These are phyloP conservation scores for Tetranychus piercei DNA, from an alignment of 2,888 invertebrate genomes.

Conservation along the genomic window DNA sequence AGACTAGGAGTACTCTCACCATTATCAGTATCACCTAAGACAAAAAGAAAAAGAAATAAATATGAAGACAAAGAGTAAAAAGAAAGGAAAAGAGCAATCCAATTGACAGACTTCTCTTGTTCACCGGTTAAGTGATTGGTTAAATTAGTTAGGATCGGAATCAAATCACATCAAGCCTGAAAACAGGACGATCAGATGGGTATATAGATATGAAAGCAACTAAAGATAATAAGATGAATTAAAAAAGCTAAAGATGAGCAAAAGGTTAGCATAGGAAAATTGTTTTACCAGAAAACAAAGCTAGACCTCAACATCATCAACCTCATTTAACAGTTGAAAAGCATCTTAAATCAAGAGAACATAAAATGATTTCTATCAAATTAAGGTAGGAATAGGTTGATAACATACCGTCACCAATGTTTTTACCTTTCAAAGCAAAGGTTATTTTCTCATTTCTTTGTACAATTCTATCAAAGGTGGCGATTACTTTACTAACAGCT, in stretches of 20 bases:
- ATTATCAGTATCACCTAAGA: conserved; percentile 6
- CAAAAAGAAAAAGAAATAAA: background rate
- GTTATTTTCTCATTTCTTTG: conserved; percentile 90
- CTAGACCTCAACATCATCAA: too few relatives aligned
- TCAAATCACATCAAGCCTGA: background rate
- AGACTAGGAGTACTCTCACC: conserved; percentile 47
- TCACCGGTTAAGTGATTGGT: background rate
- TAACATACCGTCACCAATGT: background rate
- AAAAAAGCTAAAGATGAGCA: too few relatives aligned
- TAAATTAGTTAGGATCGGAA: background rate
- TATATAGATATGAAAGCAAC: too few relatives aligned
- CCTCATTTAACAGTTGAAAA: too few relatives aligned
- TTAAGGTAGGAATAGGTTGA: background rate
- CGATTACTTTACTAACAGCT: conserved; percentile 86
- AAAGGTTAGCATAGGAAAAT: too few relatives aligned
- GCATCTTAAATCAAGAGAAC: background rate
- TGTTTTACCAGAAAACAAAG: too few relatives aligned
- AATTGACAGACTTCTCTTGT: background rate
- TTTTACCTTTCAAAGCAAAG: conserved; percentile 47
- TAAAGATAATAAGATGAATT: too few relatives aligned
- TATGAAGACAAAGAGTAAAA: background rate
- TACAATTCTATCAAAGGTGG: conserved; percentile 84
- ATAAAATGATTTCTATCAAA: background rate
- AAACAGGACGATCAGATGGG: too few relatives aligned
- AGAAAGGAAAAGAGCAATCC: background rate